Evolutionary conservation across 2,113 vertebrate genomes (phyloP), one percentile per base, ranked within the genome.

Genomic region (Tautogolabrus adspersus): DNA sequence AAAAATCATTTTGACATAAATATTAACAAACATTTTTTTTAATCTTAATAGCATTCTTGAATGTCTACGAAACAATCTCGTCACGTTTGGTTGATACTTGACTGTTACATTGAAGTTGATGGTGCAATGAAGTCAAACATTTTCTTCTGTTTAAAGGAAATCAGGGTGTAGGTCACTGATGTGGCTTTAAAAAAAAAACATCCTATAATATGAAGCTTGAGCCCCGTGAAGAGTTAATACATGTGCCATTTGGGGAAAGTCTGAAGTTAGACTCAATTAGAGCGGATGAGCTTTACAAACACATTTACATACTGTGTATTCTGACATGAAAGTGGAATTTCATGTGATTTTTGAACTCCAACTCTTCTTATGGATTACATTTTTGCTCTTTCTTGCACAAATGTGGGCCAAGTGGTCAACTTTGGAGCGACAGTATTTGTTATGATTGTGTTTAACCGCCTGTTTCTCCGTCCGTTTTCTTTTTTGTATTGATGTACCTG

Each of bases 121-220:
- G 91, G 87, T 92, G 92, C 87, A 86, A 93, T 92, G 90, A 92
- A 91, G 88, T 89, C 75, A 60, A 82, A 12, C 66, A 57, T 49
- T 79, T 38, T 26, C 1, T 57, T 64, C 26, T 63, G 64, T 83
- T 77, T 16, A 51, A 57, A 62, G 86, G 81, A 82, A 84, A 83
- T 84, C 88, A 83, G 88, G 92, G 90, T 89, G 77, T 77, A 8
- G 11, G 67, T 52, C 40, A 10, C 60, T 54, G 2, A 1, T 1
- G 26, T 11, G 38, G 23, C 22, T 57, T 3, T 34, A 46, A 46
- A 46, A 46, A 44, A 26, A 55, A 72, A 73, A 46, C 72, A 77
- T 69, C 66, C 71, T 10, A 11, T 40, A 40, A 12, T 47, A 52
- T 80, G 37, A 75, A 75, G 56, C 42, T 22, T 62, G 55, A 66